phyloP scores from a whole-genome alignment of 2,113 vertebrate species.

The Pituophis catenifer region DNA sequence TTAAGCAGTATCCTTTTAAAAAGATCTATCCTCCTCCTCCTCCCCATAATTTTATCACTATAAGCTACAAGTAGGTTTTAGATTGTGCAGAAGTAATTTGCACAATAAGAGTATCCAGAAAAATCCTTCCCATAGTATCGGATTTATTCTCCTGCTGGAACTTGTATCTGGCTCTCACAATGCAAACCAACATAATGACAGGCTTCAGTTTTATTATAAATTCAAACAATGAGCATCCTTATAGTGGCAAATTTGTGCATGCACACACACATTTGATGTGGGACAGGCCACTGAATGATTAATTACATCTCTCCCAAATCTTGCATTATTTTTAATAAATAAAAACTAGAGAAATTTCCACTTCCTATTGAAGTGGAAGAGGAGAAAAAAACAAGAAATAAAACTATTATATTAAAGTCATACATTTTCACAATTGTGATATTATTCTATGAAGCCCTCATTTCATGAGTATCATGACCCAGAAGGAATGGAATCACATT shows the following conservation, averaged over 20 bases:
- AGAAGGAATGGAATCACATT: slow-evolving; percentile 35
- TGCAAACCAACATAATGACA: background rate
- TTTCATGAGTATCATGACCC: slow-evolving; percentile 44
- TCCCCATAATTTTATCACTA: background rate
- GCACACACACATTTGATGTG: background rate
- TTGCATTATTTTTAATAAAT: background rate
- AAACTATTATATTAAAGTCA: slow-evolving; percentile 40
- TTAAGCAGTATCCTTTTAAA: background rate
- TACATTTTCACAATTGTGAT: slow-evolving; percentile 25
- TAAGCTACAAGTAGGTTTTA: background rate
- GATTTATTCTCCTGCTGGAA: background rate
- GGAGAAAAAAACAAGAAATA: slow-evolving; percentile 19
- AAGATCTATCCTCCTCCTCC: background rate
- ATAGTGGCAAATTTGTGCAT: background rate
- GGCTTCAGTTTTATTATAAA: background rate
- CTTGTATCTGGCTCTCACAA: background rate
- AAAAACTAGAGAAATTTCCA: background rate
- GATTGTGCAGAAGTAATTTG: too few species aligned
- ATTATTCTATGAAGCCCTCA: slow-evolving; percentile 15
- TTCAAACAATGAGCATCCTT: background rate
- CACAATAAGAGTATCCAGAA: background rate
- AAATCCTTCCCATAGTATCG: background rate
- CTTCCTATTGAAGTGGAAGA: background rate
- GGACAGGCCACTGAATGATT: background rate
- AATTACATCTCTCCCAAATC: background rate